Evolutionary conservation across 1,140 invertebrate genomes (phyloP).

Genomic region (Pogonomyrmex barbatus): DNA sequence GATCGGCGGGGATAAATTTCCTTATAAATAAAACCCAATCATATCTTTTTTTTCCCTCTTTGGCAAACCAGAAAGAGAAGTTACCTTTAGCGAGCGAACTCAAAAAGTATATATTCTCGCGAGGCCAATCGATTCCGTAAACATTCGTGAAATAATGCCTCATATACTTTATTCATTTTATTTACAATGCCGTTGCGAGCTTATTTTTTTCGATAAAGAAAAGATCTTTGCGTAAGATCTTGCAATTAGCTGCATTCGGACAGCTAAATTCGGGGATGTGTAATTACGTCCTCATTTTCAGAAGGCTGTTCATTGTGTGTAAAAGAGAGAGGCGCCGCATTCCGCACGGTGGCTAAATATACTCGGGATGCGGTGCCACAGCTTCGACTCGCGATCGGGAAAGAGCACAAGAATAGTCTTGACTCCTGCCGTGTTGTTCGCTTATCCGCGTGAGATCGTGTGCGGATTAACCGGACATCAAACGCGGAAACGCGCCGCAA

Average conservation of each 20-base stretch:
- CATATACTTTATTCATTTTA: not conserved
- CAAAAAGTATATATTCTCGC: conserved; percentile 6
- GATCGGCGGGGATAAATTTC: conserved; percentile 39
- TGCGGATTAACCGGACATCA: conserved; percentile 46
- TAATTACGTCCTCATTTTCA: not conserved
- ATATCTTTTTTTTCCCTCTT: not conserved
- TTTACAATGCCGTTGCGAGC: too few relatives aligned
- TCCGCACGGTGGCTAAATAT: conserved; percentile 61
- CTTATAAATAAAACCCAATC: conserved; percentile 21
- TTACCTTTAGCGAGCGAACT: not conserved
- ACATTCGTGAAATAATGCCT: conserved; percentile 12
- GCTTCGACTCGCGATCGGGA: conserved; percentile 28
- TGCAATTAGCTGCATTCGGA: not conserved
- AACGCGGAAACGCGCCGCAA: conserved; percentile 71
- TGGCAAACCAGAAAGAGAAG: not conserved
- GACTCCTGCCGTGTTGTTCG: not conserved
- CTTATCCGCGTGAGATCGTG: conserved; percentile 1
- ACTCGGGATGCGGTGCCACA: conserved; percentile 23
- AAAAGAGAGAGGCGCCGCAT: conserved; percentile 49
- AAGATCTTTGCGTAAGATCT: conserved; percentile 1
- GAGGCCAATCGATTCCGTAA: conserved; percentile 25
- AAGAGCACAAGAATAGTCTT: conserved; percentile 11
- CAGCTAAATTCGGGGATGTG: not conserved
- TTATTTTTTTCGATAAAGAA: not conserved
- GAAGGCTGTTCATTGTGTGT: not conserved